A percentile compares a stretch with the other conserved stretches of the same genome.
Conservation (phyloP, 2,797 vertebrate genomes). For the Sebastes kiyomatsui region DNA sequence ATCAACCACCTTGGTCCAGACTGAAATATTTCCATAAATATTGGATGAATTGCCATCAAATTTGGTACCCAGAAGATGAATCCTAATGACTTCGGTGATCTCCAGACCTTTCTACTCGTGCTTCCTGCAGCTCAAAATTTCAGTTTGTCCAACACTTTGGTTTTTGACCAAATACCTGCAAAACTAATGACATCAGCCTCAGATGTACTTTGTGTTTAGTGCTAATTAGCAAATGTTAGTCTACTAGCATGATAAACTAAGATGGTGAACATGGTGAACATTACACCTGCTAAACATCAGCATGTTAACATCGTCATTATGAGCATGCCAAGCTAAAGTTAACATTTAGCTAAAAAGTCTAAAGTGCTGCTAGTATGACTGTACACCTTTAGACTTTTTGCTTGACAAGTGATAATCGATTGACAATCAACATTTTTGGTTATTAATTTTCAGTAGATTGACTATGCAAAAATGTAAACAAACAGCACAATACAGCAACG, state of each 20-base stretch:
- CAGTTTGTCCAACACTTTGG: not conserved
- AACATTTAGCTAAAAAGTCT: not conserved
- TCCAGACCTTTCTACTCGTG: not conserved
- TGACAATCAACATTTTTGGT: not conserved
- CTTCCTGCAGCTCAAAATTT: not conserved
- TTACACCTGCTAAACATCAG: not conserved
- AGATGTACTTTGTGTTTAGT: not conserved
- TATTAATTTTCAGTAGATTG: not conserved
- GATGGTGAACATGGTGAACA: not conserved
- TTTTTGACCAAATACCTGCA: not conserved
- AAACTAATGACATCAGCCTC: not conserved
- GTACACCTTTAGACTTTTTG: not conserved
- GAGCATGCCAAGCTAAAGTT: too few relatives aligned
- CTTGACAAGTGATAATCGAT: not conserved
- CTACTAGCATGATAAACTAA: not conserved
- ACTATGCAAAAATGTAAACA: not conserved
- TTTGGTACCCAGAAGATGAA: not conserved
- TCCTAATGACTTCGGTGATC: not conserved
- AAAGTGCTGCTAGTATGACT: not conserved
- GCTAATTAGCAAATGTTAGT: not conserved
- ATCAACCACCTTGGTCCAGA: not conserved
- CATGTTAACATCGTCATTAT: not conserved
- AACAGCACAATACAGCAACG: not conserved
- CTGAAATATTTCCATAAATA: slow-evolving; percentile 20
- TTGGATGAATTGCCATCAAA: not conserved